Percentiles rank a stretch among this genome's conserved stretches.
phyloP scores from a whole-genome alignment of 2,797 vertebrate species.

The Acanthopagrus latus region DNA sequence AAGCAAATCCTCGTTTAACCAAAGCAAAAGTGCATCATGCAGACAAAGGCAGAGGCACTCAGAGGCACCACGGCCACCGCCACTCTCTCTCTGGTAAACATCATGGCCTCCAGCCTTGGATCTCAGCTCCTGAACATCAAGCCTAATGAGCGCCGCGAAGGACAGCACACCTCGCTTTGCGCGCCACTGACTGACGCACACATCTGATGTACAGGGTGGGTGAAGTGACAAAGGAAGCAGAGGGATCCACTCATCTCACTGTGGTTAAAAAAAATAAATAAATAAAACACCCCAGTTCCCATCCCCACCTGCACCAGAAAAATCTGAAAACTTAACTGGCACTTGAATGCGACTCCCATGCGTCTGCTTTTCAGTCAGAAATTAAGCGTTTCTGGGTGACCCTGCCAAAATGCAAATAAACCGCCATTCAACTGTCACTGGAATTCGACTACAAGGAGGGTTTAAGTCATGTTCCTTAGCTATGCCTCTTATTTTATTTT shows the following conservation, averaged over 20 bases:
- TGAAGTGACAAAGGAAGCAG: conserved; percentile 32
- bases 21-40: neutral
- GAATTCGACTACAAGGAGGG: conserved; percentile 59
- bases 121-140: conserved; percentile 32
- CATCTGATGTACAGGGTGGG: conserved; percentile 32
- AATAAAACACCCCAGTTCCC: conserved; percentile 11
- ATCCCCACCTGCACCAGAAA: conserved; percentile 52
- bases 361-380: conserved; percentile 59
- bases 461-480: conserved; percentile 66
- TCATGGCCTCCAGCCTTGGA: neutral
- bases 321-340: conserved; percentile 44
- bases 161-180: conserved; percentile 38
- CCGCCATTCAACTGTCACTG: conserved; percentile 69
- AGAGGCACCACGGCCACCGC: neutral
- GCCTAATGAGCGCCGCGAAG: conserved; percentile 16
- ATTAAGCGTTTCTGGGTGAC: conserved; percentile 42
- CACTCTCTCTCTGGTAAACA: conserved; percentile 16
- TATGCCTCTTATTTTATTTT: conserved; percentile 18
- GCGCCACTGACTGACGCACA: conserved; percentile 23
- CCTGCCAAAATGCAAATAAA: conserved; percentile 75
- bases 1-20: neutral
- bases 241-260: neutral
- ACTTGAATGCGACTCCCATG: conserved; percentile 59
- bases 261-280: neutral
- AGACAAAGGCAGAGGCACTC: conserved; percentile 19